Evolutionary conservation across 2,888 invertebrate species (phyloP), one percentile per base, ranked within the genome.

Genomic region (Drosophila prolongata): DNA sequence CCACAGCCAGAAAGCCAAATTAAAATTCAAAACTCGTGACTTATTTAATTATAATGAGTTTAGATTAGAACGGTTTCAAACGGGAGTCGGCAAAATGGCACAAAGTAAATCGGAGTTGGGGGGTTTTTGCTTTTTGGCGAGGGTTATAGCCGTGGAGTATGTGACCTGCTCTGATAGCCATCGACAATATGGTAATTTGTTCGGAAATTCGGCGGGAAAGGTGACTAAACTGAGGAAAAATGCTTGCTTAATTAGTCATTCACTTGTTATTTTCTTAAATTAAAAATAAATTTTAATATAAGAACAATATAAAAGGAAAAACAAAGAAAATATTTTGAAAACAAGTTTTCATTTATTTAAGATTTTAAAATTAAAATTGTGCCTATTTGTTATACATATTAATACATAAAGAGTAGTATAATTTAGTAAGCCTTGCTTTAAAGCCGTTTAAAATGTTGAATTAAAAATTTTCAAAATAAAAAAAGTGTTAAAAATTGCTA

Each of bases 21-120:
- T 85, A 85, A 87, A 88, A 86, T 85, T 86, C 86, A 88, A 84
- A 88, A 88, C 84, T 88, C 86, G 86, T 86, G 86, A 86, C 88
- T 86, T 88, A 87, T 83, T 88, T 88, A 86, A 88, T 86, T 86
- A 87, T 88, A 86, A 86, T 86, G 86, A 86, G 84, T 81, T 84
- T 58, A 87, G 83, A 83, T 83, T 87, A 83, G 83, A 83, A 83
- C 76, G 79, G 79, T 83, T 79, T 80, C 80, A 83, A 83, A 83
- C 82, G 82, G 82, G 82, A 82, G 82, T 60, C 76, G 85, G 81
- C 78, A 53, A 79, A 85, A 85, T 85, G 82, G 82, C 80, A 80
- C 76, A 71, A 67, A 56, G 57, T 40, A 66, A 53, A 53, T 53
- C 65, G 53, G 34, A 16, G 35, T 30, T 34, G 68, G 56, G 61